Evolutionary conservation across 2,888 invertebrate genomes (phyloP), one percentile per base, ranked within the genome.

Genomic region (Ophraella communa): DNA sequence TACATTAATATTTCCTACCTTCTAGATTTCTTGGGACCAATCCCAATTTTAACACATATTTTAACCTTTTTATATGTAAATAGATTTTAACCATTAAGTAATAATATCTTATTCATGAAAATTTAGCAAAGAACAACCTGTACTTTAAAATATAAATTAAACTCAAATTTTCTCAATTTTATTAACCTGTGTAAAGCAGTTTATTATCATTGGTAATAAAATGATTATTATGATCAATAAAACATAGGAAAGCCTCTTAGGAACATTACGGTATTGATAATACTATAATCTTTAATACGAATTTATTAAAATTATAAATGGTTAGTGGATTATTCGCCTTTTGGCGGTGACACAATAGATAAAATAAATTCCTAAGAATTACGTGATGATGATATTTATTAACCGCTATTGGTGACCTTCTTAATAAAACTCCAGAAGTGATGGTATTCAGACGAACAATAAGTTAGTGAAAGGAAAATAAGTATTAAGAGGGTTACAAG

Each of bases 311-410:
- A 52, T 30, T 33, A 33, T 20, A 33, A 52, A 52, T 33, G 33
- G 20, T 11, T 17, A 14, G 24, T 14, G 51, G 17, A 53, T 53
- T 53, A 23, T 53, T 57, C 35, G n/a, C n/a, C n/a, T n/a, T 47
- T 52, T 30, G 47, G n/a, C 30, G 30, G n/a, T 52, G 23, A 14
- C 18, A 52, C 30, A 27, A 33, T 44, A 18, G 30, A 60, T 60
- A 60, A 30, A 60, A 60, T 21, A 30, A 60, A 60, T 60, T 60
- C 60, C 52, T 52, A 10, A 44, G 44, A 52, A 11, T 60, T 60
- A 52, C 60, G 60, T 60, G 60, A 60, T 60, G 42, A 60, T 60
- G 42, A 52, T n/a, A n/a, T 60, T 52, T 10, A 11, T 60, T 60
- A 52, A 51, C 20, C 30, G 52, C 52, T 60, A 52, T 53, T 60